Evolutionary conservation across 2,113 vertebrate species (phyloP), one percentile per base, ranked within the genome.

Genomic region (Craseonycteris thonglongyai): DNA sequence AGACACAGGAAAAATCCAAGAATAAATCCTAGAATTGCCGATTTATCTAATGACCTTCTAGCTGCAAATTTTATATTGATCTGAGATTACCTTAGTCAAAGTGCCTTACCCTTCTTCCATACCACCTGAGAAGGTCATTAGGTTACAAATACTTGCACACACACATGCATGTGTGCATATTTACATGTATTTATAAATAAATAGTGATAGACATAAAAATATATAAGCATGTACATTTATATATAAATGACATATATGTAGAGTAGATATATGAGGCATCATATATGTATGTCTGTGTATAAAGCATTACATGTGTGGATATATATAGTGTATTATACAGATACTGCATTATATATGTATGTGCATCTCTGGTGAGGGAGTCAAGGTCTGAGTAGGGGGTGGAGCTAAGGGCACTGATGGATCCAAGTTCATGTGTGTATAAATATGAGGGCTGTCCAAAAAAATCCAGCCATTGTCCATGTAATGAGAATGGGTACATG

Each of bases 281-380:
- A 15, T 38, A n/a, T 49, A 22, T n/a, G 28, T 47, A 49, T n/a
- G 19, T 9, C 47, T 49, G 3, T 18, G 30, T 40, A 58, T n/a
- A 40, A 63, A 6, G 21, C 14, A 51, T 40, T 81, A 19, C 42
- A n/a, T 47, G 33, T 63, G 19, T 26, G 49, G 14, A 18, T 9
- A 56, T 63, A 26, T 54, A 19, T 21, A 54, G 38, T 24, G 15
- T 16, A 51, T 51, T 51, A 51, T 51, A 51, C 18, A 51, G 26
- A 51, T 51, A 51, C 49, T 51, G 49, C 40, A 38, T 22, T 35
- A 49, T 71, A 24, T 19, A 61, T 2, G 18, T 68, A 10, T 90
- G 4, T 18, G 33, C 80, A 59, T 79, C 96, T 97, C 96, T 97
- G 96, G 96, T 97, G 97, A 97, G 91, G 94, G 63, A 96, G 68